Base-by-base conservation (phyloP, 2,797 vertebrate genomes). In the Xenops minutus region DNA sequence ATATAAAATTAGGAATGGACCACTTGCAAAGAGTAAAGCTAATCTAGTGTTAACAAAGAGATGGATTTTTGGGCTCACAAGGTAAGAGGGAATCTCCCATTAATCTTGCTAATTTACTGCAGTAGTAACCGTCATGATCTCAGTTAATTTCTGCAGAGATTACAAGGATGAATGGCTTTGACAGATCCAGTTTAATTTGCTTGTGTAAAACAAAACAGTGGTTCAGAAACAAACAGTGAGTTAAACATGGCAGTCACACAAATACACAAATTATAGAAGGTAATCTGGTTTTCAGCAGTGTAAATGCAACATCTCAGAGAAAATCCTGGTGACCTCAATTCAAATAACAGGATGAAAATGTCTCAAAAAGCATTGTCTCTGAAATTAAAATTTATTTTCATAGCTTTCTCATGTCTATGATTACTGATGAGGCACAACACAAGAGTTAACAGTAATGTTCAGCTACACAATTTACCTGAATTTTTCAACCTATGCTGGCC, bases 31-130 rank as follows among this genome's bases (percentile, higher is more conserved):
- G n/a, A 76, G 14, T 51, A 67, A 92, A 93, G 85, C 67, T 67
- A 90, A 88, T 87, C 41, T 92, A 73, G 18, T 85, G 67, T 85
- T 76, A 95, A 94, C 11, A 59, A 69, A 93, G 30, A 67, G 44
- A 86, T 88, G 16, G 41, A 82, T 92, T 83, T 92, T 63, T 43
- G 17, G 37, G 16, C 88, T 95, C 67, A 88, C 39, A 62, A 85
- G 41, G 37, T 74, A 91, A 89, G 69, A 94, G 69, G 58, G 84
- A 86, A 68, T 52, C 37, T 92, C 24, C 32, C 37, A 79, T 94
- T 87, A 69, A 74, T 95, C 64, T 84, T 90, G 19, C 55, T 90
- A 89, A 90, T 93, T 96, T 95, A 87, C 52, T 85, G 56, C 59
- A 32, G 37, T 62, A 71, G 15, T 55, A 85, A 90, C 18, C 46